Base-by-base conservation (phyloP, 1,140 invertebrate genomes). In the Monomorium pharaonis region DNA sequence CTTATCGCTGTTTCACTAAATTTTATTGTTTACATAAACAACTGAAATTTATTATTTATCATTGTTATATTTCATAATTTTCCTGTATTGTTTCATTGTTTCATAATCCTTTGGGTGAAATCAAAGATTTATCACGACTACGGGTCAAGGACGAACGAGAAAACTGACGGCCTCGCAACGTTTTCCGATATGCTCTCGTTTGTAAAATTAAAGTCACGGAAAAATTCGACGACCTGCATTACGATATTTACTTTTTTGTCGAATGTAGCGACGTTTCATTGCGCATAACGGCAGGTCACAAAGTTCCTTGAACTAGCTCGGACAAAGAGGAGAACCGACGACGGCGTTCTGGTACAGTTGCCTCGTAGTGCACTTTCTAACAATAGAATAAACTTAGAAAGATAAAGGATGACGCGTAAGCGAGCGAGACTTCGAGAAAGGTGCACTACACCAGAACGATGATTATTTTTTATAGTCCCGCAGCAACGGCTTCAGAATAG, bases 311-410 rank as follows among this genome's bases (percentile, higher is more conserved):
- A 42, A 76, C 27, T 30, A 67, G 37, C 42, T 78, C 24, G 54
- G 69, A 86, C 74, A 81, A 87, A 74, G 85, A 86, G 33, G 42
- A 72, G 49, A 74, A 56, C 49, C n/a, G 16, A 62, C 30, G 33
- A 1, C 37, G 1, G n/a, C 54, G 75, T 87, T 86, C 75, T 67
- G 49, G 58, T 81, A 86, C 84, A 86, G 44, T 87, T 86, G 69
- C 27, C 75, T 62, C 84, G 18, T 81, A 86, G 67, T 65, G 30
- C 56, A 44, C 30, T 37, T 16, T 69, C 74, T 72, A 86, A 87
- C 75, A 86, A 87, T 86, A 86, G 74, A 86, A 86, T 74, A 86
- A 86, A 87, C 44, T 37, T 33, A 60, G 56, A 81, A 72, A 58
- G 56, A 87, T 86, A 87, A 87, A 86, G 56, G 56, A 80, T 47